Evolutionary conservation across 2,113 vertebrate genomes (phyloP), one percentile per base, ranked within the genome.

Genomic region (Boulengeromyrus knoepffleri): DNA sequence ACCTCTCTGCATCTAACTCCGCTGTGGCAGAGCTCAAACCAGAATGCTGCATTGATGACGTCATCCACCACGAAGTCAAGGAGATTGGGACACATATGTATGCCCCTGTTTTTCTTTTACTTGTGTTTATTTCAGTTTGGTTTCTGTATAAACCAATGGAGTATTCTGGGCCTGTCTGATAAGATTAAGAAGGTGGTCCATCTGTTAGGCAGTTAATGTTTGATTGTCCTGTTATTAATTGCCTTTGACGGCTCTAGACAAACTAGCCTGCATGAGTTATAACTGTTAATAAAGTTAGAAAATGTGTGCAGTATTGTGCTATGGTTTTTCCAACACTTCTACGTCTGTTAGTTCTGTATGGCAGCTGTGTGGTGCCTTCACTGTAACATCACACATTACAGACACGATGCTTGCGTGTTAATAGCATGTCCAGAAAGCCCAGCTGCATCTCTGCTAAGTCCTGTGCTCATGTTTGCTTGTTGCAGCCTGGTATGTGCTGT

Each of bases 31-130:
- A 99, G 88, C 97, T 99, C 90, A 97, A 97, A 93, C 97, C 98
- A 0, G 98, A 99, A 90, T 96, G 97, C 94, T 99, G 99, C 92
- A 99, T 99, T 47, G 99, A 99, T 90, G 99, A 99, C 9, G 99
- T 99, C 50, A 99, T 99, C 91, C 98, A 99, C 91, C 99, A 99
- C 49, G 99, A 99, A 96, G 99, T 99, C 84, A 99, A 99, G 92
- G 99, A 99, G 94, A 99, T 99, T 86, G 99, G 99, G 92, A 99
- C 99, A 19, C 99, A 99, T 77, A 99, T 99, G 99, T 99, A 95
- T 95, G 87, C 8, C 66, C 2, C 0, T 42, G 47, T 39, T 62
- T 88, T 88, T 10, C 9, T 62, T 88, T 39, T 21, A 15, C 27
- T 36, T 56, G 15, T 24, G 17, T 31, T 42, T 36, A 39, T 42